phyloP scores from a whole-genome alignment of 2,888 invertebrate species.

The Macaria liturata region DNA sequence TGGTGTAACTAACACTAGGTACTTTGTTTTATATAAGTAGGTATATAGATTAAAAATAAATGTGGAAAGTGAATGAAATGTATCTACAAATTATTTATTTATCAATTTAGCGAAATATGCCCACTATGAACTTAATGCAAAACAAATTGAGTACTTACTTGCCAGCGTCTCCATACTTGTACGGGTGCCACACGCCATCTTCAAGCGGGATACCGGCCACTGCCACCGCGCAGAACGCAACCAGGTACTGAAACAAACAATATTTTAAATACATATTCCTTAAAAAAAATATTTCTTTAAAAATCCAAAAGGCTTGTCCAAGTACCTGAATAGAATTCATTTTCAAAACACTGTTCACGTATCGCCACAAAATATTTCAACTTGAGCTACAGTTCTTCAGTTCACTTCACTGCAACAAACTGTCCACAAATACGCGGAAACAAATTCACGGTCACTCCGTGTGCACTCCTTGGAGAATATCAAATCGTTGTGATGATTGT shows the following conservation, averaged over 20 bases:
- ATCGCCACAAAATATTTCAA: slow-evolving; percentile 36
- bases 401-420: slow-evolving; percentile 41
- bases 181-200: slow-evolving; percentile 70
- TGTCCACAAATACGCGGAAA: slow-evolving; percentile 67
- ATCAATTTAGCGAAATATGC: no score
- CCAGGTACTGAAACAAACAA: slow-evolving; percentile 49
- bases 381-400: slow-evolving; percentile 29
- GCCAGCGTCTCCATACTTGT: slow-evolving; percentile 66
- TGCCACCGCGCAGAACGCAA: slow-evolving; percentile 62
- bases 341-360: slow-evolving; percentile 54
- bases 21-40: no score
- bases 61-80: no score
- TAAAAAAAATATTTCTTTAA: neutral
- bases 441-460: slow-evolving; percentile 64
- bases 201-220: slow-evolving; percentile 56
- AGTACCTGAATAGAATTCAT: slow-evolving; percentile 66
- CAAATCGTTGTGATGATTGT: slow-evolving; percentile 81
- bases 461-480: slow-evolving; percentile 75
- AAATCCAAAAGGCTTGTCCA: neutral
- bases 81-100: no score
- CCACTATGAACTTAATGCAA: no score
- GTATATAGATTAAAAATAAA: no score
- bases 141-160: slow-evolving; percentile 68
- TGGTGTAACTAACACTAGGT: no score
- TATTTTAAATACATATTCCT: neutral